A percentile compares a stretch with the other conserved stretches of the same genome.
These are phyloP conservation scores for Chauna torquata DNA, from an alignment of 2,113 vertebrate species.

Conservation along the genomic window DNA sequence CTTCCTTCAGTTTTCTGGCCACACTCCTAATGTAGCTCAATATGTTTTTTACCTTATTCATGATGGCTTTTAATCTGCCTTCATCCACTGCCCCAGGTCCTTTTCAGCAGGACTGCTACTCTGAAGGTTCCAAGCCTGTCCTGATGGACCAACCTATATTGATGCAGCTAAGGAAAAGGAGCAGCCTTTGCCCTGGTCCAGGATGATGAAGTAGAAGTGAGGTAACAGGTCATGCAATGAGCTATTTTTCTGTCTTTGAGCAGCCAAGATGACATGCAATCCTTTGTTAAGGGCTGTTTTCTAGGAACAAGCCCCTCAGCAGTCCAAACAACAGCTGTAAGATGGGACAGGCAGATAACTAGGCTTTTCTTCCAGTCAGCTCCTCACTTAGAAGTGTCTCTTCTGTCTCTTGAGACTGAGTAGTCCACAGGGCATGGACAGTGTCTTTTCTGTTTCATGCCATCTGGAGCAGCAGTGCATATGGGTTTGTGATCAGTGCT, in stretches of 20 bases:
- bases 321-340: not conserved
- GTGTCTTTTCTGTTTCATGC: not conserved
- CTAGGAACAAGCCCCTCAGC: not conserved
- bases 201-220: not conserved
- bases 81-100: not conserved
- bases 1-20: not conserved
- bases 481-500: not conserved
- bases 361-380: not conserved
- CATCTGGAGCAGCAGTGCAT: not conserved
- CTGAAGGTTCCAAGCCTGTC: not conserved
- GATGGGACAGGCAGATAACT: not conserved
- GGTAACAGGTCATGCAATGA: not conserved
- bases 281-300: not conserved
- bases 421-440: not conserved
- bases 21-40: not conserved
- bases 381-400: not conserved
- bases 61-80: not conserved
- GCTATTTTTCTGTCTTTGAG: not conserved
- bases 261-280: not conserved
- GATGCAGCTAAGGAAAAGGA: not conserved
- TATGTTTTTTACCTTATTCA: not conserved
- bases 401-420: not conserved
- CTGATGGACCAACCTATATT: not conserved
- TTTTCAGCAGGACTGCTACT: not conserved
- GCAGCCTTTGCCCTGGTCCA: not conserved